phyloP scores from a whole-genome alignment of 2,888 invertebrate genomes.

The Napeogenes sylphis region DNA sequence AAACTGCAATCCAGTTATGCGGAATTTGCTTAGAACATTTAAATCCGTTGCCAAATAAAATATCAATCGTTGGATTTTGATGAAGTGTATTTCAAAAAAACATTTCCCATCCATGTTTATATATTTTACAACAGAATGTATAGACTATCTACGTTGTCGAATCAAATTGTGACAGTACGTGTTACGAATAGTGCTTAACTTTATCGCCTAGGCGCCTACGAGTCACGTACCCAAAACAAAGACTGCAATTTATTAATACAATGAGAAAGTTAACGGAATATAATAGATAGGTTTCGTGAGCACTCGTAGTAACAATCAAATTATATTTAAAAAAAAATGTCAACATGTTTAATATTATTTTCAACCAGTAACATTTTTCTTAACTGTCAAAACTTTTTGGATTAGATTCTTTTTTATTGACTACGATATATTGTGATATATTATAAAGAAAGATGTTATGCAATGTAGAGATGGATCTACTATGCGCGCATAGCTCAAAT shows the following conservation, averaged over 20 bases:
- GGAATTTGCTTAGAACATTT: no score
- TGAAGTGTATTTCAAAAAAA: neutral
- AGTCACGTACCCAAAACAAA: constrained; percentile 51
- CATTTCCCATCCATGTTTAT: constrained; percentile 5
- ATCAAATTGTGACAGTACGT: constrained; percentile 48
- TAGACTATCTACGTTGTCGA: constrained; percentile 49
- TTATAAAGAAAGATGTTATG: no score
- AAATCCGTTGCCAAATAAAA: no score
- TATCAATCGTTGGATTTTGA: neutral
- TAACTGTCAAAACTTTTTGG: no score
- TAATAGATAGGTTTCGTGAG: neutral
- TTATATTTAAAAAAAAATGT: neutral
- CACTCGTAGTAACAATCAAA: neutral
- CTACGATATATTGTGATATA: no score
- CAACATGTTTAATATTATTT: neutral
- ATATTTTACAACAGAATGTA: constrained; percentile 7
- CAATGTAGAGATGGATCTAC: no score
- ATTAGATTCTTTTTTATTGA: no score
- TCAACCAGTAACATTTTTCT: neutral
- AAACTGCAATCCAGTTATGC: no score
- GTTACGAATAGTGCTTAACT: constrained; percentile 44
- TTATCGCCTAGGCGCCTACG: constrained; percentile 38
- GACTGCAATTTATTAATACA: constrained; percentile 29
- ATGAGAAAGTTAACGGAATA: constrained; percentile 31
- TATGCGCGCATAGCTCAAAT: neutral